Percentiles rank a stretch among this genome's conserved stretches.
Evolutionary conservation across 2,113 vertebrate genomes (phyloP).

Genomic region (Oostethus manadensis): DNA sequence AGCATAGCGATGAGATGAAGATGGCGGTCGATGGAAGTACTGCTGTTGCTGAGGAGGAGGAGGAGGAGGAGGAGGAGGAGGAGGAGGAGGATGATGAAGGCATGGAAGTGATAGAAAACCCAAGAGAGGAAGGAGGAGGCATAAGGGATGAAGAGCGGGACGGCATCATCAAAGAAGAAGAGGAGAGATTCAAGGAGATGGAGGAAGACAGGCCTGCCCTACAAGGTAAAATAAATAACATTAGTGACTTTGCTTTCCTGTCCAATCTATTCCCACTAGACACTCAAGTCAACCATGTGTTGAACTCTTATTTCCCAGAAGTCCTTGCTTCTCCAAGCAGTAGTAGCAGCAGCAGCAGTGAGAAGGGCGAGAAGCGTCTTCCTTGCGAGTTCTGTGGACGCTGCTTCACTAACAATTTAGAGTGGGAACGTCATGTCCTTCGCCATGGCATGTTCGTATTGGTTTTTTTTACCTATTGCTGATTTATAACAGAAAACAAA

Average conservation of each 20-base stretch:
- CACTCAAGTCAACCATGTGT: neutral
- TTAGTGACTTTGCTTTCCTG: too few species aligned
- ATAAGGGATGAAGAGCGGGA: conserved; percentile 70
- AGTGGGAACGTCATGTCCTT: conserved; percentile 94
- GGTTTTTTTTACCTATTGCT: neutral
- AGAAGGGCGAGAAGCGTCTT: conserved; percentile 77
- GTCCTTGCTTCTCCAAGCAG: conserved; percentile 52
- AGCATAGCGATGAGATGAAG: conserved; percentile 34
- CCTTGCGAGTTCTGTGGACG: conserved; percentile 96
- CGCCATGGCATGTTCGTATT: conserved; percentile 94
- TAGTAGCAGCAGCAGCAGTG: conserved; percentile 46
- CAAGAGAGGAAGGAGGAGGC: conserved; percentile 77
- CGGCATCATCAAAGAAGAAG: conserved; percentile 56
- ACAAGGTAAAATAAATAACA: conserved; percentile 47
- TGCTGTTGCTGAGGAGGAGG: conserved; percentile 35
- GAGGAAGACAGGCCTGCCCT: conserved; percentile 29
- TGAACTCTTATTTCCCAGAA: conserved; percentile 51
- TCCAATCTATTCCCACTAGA: too few species aligned
- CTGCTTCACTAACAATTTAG: conserved; percentile 85
- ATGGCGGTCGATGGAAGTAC: conserved; percentile 23
- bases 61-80: conserved; percentile 14
- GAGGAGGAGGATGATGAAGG: conserved; percentile 44
- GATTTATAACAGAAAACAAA: too few species aligned
- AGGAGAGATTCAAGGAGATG: conserved; percentile 35
- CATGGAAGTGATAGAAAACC: conserved; percentile 69